A percentile compares a stretch with the other conserved stretches of the same genome.
These are phyloP conservation scores for Nannoperca australis DNA, from an alignment of 2,797 vertebrate genomes.

Conservation along the genomic window DNA sequence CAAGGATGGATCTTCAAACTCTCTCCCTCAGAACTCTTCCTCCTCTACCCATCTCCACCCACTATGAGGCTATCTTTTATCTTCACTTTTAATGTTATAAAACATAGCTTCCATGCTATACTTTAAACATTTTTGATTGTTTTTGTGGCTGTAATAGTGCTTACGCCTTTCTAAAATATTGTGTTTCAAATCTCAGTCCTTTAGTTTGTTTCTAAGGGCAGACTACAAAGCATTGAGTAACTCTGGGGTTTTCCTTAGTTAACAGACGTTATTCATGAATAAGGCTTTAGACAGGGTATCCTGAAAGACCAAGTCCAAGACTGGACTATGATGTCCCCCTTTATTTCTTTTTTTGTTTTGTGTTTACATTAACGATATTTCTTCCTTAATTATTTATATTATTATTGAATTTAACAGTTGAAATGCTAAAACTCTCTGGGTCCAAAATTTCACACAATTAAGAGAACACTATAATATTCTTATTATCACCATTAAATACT, in stretches of 20 bases:
- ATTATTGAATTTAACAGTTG: not conserved
- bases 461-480: not conserved
- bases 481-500: not conserved
- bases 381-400: not conserved
- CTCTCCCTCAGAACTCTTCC: conserved; percentile 75
- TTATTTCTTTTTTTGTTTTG: not conserved
- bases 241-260: not conserved
- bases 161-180: conserved; percentile 6
- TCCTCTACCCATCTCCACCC: conserved; percentile 77
- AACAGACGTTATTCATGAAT: not conserved
- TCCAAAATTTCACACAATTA: not conserved
- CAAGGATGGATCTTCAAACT: conserved; percentile 75
- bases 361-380: conserved; percentile 10
- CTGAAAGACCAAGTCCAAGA: not conserved
- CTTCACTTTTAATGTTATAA: conserved; percentile 78
- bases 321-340: not conserved
- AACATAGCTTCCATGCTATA: not conserved
- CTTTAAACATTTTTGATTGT: conserved; percentile 9
- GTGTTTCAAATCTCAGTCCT: not conserved
- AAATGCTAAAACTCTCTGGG: not conserved
- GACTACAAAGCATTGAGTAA: not conserved
- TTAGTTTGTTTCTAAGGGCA: not conserved
- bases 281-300: not conserved
- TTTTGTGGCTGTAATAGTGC: not conserved
- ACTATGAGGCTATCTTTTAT: conserved; percentile 84